Evolutionary conservation across 2,797 vertebrate genomes (phyloP).

Genomic region (Chlorospingus flavigularis): DNA sequence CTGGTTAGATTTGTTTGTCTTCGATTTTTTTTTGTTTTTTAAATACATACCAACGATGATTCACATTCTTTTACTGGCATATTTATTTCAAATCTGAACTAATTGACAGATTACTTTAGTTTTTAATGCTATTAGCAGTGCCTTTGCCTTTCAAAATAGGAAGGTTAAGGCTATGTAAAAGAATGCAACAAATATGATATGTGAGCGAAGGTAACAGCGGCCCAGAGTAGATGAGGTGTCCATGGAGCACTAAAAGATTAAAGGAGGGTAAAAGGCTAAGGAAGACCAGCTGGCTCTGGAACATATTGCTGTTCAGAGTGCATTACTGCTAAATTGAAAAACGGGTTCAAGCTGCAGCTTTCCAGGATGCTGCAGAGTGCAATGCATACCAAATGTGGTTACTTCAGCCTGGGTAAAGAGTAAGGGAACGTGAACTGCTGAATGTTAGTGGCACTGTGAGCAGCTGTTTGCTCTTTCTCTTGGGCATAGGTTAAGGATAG

Average conservation of each 20-base stretch:
- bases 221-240: not conserved
- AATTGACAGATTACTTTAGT: not conserved
- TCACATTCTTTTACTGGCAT: not conserved
- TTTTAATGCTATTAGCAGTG: not conserved
- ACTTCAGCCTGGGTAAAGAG: not conserved
- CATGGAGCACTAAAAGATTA: slow-evolving; percentile 43
- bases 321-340: slow-evolving; percentile 46
- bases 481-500: not conserved
- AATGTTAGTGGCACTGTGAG: not conserved
- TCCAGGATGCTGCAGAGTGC: not conserved
- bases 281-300: slow-evolving; percentile 42
- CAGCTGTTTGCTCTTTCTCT: slow-evolving; percentile 3
- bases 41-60: not conserved
- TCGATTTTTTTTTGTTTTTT: not conserved
- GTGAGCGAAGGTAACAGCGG: not conserved
- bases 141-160: not conserved
- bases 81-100: not conserved
- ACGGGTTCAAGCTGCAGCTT: not conserved
- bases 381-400: not conserved
- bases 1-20: not conserved
- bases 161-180: not conserved
- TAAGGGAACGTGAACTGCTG: not conserved
- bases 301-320: not conserved
- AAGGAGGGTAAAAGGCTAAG: slow-evolving; percentile 22
- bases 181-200: not conserved